Evolutionary conservation across 2,888 invertebrate species (phyloP).

Genomic region (Ormyrus labotus): DNA sequence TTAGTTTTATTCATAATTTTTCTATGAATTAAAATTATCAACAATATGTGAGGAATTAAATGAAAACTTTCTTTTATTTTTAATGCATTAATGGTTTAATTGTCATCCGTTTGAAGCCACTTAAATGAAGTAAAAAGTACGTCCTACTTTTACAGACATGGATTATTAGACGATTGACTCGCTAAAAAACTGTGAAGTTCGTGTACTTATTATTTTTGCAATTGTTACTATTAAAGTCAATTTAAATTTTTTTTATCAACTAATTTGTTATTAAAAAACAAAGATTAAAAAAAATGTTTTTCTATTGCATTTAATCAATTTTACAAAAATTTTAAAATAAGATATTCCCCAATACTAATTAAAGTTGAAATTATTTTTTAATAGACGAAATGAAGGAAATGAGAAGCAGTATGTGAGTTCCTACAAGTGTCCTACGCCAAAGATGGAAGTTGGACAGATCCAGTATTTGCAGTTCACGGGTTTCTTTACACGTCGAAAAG

Average conservation of each 20-base stretch:
- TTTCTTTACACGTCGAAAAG: constrained; percentile 75
- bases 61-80: background rate
- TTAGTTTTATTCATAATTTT: too few relatives aligned
- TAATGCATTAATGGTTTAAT: constrained; percentile 12
- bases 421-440: constrained; percentile 74
- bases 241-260: background rate
- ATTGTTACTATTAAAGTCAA: background rate
- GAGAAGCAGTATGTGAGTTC: constrained; percentile 72
- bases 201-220: background rate
- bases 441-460: constrained; percentile 70
- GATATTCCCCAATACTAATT: too few relatives aligned
- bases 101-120: background rate
- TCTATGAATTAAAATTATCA: too few relatives aligned
- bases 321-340: too few relatives aligned
- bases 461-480: constrained; percentile 77
- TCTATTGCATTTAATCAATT: too few relatives aligned
- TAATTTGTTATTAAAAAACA: background rate
- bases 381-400: constrained; percentile 63
- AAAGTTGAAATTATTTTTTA: constrained; percentile 46
- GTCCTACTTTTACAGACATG: constrained; percentile 19
- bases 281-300: too few relatives aligned
- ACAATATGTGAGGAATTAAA: background rate
- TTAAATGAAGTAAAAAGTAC: constrained; percentile 12
- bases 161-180: constrained; percentile 10
- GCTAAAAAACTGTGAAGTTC: background rate